Conservation (phyloP, 2,113 vertebrate genomes). For the Ailuropoda melanoleuca region DNA sequence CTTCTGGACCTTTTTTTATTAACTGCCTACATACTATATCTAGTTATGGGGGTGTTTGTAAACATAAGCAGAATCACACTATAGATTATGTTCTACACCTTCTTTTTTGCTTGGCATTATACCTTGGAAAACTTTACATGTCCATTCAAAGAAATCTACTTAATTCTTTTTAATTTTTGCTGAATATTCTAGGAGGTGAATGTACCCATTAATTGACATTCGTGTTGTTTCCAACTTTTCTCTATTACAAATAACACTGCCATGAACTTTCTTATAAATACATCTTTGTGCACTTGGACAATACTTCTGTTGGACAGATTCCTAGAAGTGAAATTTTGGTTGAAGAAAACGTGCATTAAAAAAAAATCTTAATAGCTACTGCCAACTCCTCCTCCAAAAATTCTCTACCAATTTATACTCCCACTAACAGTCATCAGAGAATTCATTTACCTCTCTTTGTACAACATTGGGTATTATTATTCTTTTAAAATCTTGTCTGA, state of each 20-base stretch:
- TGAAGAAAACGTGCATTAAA: background rate
- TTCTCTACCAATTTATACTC: background rate
- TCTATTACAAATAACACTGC: background rate
- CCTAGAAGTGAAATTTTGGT: background rate
- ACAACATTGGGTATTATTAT: background rate
- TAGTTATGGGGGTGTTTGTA: background rate
- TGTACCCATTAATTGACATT: background rate
- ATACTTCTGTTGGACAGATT: background rate
- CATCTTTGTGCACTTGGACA: background rate
- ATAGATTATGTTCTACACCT: background rate
- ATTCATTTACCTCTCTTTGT: background rate
- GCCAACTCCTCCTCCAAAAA: background rate
- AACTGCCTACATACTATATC: background rate
- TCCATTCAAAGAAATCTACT: background rate
- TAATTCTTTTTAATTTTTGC: background rate
- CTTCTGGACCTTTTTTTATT: background rate
- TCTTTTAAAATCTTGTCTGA: background rate
- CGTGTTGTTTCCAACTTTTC: background rate
- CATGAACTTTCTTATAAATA: background rate
- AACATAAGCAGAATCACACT: background rate
- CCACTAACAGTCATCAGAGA: background rate
- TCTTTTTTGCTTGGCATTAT: background rate
- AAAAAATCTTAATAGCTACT: slow-evolving; percentile 5
- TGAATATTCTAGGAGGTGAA: background rate
- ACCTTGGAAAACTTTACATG: background rate